Evolutionary conservation across 2,888 invertebrate species (phyloP), one percentile per base, ranked within the genome.

Genomic region (Eristalinus sepulchralis): DNA sequence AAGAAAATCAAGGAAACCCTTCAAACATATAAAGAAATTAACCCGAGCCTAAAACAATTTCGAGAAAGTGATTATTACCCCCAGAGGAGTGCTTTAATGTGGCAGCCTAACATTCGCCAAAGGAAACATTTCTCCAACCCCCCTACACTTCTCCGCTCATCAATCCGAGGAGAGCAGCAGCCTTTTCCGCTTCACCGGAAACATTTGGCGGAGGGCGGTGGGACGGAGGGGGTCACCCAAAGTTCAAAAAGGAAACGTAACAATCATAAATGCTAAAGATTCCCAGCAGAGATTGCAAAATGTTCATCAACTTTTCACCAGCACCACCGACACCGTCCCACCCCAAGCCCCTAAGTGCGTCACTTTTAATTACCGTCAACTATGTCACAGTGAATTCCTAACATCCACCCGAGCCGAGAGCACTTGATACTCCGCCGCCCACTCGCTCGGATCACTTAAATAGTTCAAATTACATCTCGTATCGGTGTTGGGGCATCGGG

Each of bases 341-440:
- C n/a, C 0, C 3, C 1, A 47, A 17, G 27, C 27, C 53, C 72
- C 71, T 53, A n/a, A 64, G 59, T 72, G 84, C 70, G 84, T 73
- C 63, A 67, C 62, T 70, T 75, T 59, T 81, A 84, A 84, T 81
- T 76, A 76, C 76, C 66, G 22, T 47, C 39, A 67, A 68, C 78
- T 72, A 60, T 36, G 71, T 75, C 72, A 27, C 57, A 80, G 59
- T 24, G 63, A 83, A 88, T 88, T 89, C 86, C 83, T 83, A 68
- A 72, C 75, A 85, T 83, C 82, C 78, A 75, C 77, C 78, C 27
- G 27, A 27, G 88, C 60, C 73, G 71, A 75, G 86, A 17, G 72
- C 83, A 88, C 83, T 85, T 79, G 83, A 71, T 63, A 73, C 60
- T 34, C 75, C 68, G 59, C 62, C 33, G 27, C 27, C 27, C 27